Conservation (phyloP, 1,140 invertebrate species). For the Acromyrmex echinatior region DNA sequence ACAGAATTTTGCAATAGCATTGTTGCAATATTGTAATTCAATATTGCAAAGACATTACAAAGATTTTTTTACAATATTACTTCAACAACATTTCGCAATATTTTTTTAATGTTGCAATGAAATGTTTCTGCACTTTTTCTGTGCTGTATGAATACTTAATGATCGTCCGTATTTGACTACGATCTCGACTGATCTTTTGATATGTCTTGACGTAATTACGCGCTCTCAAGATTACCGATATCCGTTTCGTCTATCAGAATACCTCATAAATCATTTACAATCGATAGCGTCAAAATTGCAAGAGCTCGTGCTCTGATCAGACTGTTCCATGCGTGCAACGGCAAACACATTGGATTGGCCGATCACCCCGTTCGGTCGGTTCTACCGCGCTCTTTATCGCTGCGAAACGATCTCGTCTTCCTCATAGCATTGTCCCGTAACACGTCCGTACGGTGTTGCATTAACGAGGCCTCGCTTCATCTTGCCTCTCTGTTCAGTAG, state of each 20-base stretch:
- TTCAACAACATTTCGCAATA: too few species aligned
- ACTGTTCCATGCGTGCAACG: conserved; percentile 20
- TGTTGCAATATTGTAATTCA: too few species aligned
- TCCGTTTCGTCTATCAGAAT: conserved; percentile 7
- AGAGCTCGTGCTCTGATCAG: conserved; percentile 30
- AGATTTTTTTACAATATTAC: too few species aligned
- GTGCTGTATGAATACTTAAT: background rate
- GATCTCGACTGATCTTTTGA: background rate
- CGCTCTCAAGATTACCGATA: conserved; percentile 10
- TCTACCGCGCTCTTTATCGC: conserved; percentile 59
- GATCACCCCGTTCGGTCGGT: conserved; percentile 40
- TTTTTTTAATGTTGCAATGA: too few species aligned
- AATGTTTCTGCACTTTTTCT: too few species aligned
- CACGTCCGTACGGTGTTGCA: conserved; percentile 63
- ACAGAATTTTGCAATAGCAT: too few species aligned
- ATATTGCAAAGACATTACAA: too few species aligned
- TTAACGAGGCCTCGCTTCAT: conserved; percentile 60
- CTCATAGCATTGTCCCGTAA: conserved; percentile 74
- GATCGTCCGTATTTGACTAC: background rate
- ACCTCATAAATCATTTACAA: conserved; percentile 67
- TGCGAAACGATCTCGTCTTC: conserved; percentile 74
- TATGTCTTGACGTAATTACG: conserved; percentile 48
- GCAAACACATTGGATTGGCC: conserved; percentile 23
- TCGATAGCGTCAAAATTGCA: conserved; percentile 71
- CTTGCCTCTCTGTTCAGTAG: background rate